Evolutionary conservation across 2,797 vertebrate species (phyloP).

Genomic region (Gymnocypris eckloni): DNA sequence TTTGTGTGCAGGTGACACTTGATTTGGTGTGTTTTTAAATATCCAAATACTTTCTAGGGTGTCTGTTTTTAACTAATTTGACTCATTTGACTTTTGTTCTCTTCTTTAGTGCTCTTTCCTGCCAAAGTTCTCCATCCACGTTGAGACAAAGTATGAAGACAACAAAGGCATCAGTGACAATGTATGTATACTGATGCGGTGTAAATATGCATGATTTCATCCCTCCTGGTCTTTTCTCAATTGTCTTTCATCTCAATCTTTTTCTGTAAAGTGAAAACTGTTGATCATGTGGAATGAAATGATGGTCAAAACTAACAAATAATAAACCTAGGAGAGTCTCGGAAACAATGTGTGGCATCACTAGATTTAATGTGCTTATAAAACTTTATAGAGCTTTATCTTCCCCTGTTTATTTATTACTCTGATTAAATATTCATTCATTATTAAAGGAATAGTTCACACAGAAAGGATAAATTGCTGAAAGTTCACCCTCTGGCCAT

Average conservation of each 20-base stretch:
- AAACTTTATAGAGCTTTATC: background rate
- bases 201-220: background rate
- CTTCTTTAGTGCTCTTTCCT: conserved; percentile 89
- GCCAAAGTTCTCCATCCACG: conserved; percentile 92
- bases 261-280: too few relatives aligned
- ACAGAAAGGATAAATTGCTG: background rate
- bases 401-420: background rate
- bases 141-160: conserved; percentile 85
- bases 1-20: background rate
- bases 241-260: background rate
- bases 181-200: conserved; percentile 75
- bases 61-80: background rate
- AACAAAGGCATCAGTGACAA: conserved; percentile 85
- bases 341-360: background rate
- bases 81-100: conserved; percentile 45
- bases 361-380: background rate
- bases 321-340: background rate
- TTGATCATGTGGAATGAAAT: background rate
- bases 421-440: background rate
- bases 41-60: background rate
- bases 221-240: conserved; percentile 5
- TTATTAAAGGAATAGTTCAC: background rate
- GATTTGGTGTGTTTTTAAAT: background rate
- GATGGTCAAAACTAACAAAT: background rate
- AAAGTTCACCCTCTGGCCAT: background rate